Conservation (phyloP, 2,888 invertebrate genomes). For the Andrena haemorrhoa region DNA sequence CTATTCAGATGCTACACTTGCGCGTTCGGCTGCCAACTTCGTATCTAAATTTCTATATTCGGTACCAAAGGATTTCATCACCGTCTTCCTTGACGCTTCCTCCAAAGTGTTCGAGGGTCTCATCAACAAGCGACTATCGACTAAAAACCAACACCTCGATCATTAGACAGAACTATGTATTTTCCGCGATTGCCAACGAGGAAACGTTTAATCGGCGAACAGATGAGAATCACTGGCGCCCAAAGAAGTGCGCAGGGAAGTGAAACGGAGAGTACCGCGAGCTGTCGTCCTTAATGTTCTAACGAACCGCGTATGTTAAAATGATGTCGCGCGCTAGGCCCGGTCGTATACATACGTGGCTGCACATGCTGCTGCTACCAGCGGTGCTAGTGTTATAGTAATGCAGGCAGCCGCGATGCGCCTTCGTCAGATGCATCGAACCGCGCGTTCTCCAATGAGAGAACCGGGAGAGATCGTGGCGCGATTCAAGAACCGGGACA, state of each 20-base stretch:
- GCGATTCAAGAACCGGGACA: constrained; percentile 45
- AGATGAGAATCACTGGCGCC: constrained; percentile 52
- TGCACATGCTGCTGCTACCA: constrained; percentile 32
- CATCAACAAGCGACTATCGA: no score
- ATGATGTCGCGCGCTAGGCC: constrained; percentile 53
- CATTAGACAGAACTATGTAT: no score
- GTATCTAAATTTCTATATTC: no score
- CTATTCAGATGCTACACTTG: background rate
- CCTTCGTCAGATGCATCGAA: constrained; percentile 57
- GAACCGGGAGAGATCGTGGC: constrained; percentile 24
- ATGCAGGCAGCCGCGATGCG: constrained; percentile 41
- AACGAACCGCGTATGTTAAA: constrained; percentile 59
- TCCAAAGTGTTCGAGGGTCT: no score
- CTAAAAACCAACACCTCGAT: no score
- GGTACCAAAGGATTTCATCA: no score
- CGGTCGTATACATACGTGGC: constrained; percentile 24
- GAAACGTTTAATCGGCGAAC: background rate
- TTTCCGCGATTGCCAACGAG: no score
- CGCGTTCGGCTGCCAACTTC: background rate
- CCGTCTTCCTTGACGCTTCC: no score
- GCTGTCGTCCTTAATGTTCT: constrained; percentile 60
- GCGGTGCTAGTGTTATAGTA: constrained; percentile 31
- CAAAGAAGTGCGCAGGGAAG: constrained; percentile 10
- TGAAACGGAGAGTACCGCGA: constrained; percentile 29
- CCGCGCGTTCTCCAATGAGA: constrained; percentile 47